Evolutionary conservation across 2,888 invertebrate species (phyloP).

Genomic region (Euphydryas editha): DNA sequence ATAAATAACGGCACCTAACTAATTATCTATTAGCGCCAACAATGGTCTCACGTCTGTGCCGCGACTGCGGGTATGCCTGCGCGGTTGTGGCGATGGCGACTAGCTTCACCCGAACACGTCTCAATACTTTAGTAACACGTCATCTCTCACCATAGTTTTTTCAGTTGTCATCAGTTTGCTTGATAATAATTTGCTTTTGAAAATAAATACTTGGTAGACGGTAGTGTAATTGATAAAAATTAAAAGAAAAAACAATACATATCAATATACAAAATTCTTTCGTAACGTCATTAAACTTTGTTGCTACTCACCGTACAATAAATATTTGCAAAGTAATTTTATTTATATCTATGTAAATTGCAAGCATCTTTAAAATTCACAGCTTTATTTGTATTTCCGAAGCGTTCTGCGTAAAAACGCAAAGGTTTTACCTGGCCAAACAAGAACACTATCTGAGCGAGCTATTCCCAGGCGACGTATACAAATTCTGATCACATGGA

Average conservation of each 20-base stretch:
- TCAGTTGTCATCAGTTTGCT: neutral
- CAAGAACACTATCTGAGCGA: slow-evolving; percentile 70
- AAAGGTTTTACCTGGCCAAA: slow-evolving; percentile 75
- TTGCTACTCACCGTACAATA: slow-evolving; percentile 38
- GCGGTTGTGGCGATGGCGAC: slow-evolving; percentile 5
- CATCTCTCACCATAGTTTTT: neutral
- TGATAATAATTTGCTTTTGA: neutral
- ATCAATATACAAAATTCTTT: neutral
- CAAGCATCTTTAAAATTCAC: slow-evolving; percentile 64
- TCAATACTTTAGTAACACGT: slow-evolving; percentile 23
- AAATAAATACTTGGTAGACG: too few species aligned
- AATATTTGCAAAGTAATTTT: slow-evolving; percentile 56
- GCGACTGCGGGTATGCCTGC: slow-evolving; percentile 41
- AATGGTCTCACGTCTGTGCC: slow-evolving; percentile 73
- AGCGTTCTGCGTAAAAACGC: slow-evolving; percentile 74
- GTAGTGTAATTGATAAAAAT: neutral
- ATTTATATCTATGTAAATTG: slow-evolving; percentile 64
- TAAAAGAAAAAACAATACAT: neutral
- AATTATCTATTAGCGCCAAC: slow-evolving; percentile 80
- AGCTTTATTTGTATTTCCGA: slow-evolving; percentile 74
- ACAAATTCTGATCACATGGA: slow-evolving; percentile 78
- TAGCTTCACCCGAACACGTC: slow-evolving; percentile 50
- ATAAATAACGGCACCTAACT: slow-evolving; percentile 77
- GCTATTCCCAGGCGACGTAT: slow-evolving; percentile 76
- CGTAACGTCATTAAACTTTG: slow-evolving; percentile 33